Evolutionary conservation across 2,797 vertebrate species (phyloP).

Genomic region (Spondyliosoma cantharus): DNA sequence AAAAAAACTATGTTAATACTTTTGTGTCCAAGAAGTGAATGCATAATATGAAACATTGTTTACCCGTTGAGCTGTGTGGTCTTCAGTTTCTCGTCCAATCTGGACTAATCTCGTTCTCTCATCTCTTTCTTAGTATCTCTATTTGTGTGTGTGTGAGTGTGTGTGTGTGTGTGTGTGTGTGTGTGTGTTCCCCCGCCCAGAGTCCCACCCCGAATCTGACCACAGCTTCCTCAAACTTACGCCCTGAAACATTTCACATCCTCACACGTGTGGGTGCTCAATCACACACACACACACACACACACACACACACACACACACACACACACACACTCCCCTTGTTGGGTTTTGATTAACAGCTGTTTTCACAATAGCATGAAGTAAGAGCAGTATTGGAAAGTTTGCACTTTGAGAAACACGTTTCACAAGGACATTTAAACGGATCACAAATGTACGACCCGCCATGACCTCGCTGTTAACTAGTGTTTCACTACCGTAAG

Average conservation of each 20-base stretch:
- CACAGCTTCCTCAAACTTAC: conserved; percentile 73
- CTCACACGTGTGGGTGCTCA: background rate
- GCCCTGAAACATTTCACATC: conserved; percentile 19
- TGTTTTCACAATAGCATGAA: conserved; percentile 7
- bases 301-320: too few species aligned
- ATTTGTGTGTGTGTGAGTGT: background rate
- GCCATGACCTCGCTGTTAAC: background rate
- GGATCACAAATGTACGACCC: background rate
- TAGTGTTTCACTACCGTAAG: background rate
- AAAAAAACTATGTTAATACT: too few species aligned
- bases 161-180: conserved; percentile 8
- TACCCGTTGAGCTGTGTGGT: conserved; percentile 47
- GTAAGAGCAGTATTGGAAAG: conserved; percentile 7
- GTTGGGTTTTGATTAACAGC: conserved; percentile 11
- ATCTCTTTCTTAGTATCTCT: conserved; percentile 2
- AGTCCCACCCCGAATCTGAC: conserved; percentile 25
- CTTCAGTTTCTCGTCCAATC: background rate
- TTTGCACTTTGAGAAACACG: background rate
- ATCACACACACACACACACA: too few species aligned
- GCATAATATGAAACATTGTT: conserved; percentile 9
- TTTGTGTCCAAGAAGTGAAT: background rate
- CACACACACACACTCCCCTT: background rate
- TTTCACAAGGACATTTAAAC: background rate
- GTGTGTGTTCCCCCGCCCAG: conserved; percentile 4
- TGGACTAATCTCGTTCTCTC: background rate